Percentiles rank a stretch among this genome's conserved stretches.
Conservation (phyloP, 2,797 vertebrate species). For the Xyrichtys novacula region DNA sequence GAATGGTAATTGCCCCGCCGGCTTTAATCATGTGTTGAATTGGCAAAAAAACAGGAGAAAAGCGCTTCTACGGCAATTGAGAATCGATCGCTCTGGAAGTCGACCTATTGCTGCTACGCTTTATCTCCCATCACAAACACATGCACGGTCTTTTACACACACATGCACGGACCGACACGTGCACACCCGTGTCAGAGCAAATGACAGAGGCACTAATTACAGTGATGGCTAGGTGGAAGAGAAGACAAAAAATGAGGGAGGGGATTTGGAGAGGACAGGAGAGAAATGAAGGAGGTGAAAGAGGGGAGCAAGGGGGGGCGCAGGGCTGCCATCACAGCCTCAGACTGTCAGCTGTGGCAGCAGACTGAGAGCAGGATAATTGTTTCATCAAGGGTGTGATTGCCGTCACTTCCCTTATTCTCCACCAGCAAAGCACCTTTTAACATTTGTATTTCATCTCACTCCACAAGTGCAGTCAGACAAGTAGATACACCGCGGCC, state of each 20-base stretch:
- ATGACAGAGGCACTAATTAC: constrained; percentile 79
- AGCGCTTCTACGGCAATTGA: constrained; percentile 77
- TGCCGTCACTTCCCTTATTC: constrained; percentile 69
- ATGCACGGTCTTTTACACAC: neutral
- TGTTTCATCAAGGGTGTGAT: constrained; percentile 79
- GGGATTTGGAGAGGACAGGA: constrained; percentile 17
- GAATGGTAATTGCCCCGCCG: constrained; percentile 81
- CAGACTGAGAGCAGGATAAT: constrained; percentile 70
- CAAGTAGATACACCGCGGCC: constrained; percentile 10
- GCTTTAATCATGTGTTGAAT: constrained; percentile 85
- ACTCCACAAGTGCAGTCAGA: constrained; percentile 36
- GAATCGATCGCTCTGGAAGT: constrained; percentile 78
- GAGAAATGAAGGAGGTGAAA: constrained; percentile 51
- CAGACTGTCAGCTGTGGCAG: constrained; percentile 60
- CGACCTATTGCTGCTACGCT: constrained; percentile 64
- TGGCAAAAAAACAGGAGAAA: constrained; percentile 77
- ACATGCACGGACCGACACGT: constrained; percentile 26
- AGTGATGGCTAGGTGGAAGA: constrained; percentile 66
- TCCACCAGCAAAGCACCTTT: constrained; percentile 62
- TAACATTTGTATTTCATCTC: constrained; percentile 66
- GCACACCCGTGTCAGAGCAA: constrained; percentile 59
- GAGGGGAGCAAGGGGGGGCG: constrained; percentile 48
- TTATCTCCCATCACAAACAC: constrained; percentile 41
- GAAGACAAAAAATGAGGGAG: constrained; percentile 44
- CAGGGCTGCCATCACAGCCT: constrained; percentile 52